Percentiles rank a stretch among this genome's conserved stretches.
Conservation (phyloP, 1,140 invertebrate species). For the Acromyrmex echinatior region DNA sequence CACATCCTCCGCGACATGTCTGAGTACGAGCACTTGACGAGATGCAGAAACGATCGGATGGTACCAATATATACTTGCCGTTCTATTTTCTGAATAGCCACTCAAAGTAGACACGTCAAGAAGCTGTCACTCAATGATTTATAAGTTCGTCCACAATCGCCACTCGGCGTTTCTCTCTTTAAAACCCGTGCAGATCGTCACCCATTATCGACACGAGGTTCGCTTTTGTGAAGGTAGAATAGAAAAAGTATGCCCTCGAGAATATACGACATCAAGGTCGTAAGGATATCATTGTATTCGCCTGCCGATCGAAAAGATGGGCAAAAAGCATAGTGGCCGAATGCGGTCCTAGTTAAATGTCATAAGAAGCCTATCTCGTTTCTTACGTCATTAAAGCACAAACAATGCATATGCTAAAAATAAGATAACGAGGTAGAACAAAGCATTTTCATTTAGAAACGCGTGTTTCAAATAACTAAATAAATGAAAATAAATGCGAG, state of each 20-base stretch:
- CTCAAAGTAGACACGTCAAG: conserved; percentile 82
- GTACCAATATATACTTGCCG: conserved; percentile 69
- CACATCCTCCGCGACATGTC: conserved; percentile 13
- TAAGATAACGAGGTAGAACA: not conserved
- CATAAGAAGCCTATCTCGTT: not conserved
- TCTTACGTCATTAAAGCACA: not conserved
- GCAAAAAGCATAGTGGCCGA: not conserved
- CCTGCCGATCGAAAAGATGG: not conserved
- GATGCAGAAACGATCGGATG: conserved; percentile 3
- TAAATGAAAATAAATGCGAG: not conserved
- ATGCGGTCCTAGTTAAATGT: not conserved
- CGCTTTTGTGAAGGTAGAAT: conserved; percentile 31
- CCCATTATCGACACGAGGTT: conserved; percentile 34
- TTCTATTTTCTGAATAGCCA: conserved; percentile 82
- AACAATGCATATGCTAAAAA: not conserved
- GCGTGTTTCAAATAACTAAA: not conserved
- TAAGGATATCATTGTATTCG: conserved; percentile 34
- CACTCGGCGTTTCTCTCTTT: conserved; percentile 46
- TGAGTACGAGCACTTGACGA: conserved; percentile 62
- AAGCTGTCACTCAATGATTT: conserved; percentile 84
- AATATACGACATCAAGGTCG: conserved; percentile 51
- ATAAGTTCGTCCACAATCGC: conserved; percentile 79
- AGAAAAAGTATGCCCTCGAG: conserved; percentile 25
- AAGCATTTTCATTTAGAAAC: not conserved
- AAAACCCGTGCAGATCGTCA: conserved; percentile 39